Evolutionary conservation across 2,113 vertebrate genomes (phyloP).

Genomic region (Nothobranchius kuhntae): DNA sequence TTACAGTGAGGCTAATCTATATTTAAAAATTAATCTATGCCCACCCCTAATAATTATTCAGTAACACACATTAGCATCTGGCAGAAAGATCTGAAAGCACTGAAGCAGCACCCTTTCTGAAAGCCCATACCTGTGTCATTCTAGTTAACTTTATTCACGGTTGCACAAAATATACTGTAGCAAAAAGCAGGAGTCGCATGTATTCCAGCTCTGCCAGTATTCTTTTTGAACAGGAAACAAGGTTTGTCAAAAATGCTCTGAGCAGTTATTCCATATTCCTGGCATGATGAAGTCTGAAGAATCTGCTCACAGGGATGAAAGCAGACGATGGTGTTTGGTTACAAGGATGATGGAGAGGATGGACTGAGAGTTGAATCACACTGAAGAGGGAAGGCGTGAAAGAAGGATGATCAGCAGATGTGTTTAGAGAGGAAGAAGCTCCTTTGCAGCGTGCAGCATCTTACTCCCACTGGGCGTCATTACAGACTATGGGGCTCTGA

Average conservation of each 20-base stretch:
- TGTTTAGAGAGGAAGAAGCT: conserved; percentile 7
- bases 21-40: too few species aligned
- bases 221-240: too few species aligned
- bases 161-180: too few species aligned
- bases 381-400: conserved; percentile 3
- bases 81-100: too few species aligned
- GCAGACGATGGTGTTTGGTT: background rate
- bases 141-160: too few species aligned
- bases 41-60: too few species aligned
- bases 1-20: too few species aligned
- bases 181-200: too few species aligned
- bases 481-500: conserved; percentile 16
- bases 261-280: background rate
- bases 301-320: background rate
- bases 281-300: background rate
- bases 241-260: background rate
- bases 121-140: too few species aligned
- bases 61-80: too few species aligned
- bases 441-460: conserved; percentile 15
- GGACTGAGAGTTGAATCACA: conserved; percentile 11
- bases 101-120: too few species aligned
- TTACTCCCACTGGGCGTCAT: conserved; percentile 28
- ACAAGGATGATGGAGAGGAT: background rate
- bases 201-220: too few species aligned
- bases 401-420: conserved; percentile 7